Conservation (phyloP, 2,888 invertebrate species). For the Phortica magna region DNA sequence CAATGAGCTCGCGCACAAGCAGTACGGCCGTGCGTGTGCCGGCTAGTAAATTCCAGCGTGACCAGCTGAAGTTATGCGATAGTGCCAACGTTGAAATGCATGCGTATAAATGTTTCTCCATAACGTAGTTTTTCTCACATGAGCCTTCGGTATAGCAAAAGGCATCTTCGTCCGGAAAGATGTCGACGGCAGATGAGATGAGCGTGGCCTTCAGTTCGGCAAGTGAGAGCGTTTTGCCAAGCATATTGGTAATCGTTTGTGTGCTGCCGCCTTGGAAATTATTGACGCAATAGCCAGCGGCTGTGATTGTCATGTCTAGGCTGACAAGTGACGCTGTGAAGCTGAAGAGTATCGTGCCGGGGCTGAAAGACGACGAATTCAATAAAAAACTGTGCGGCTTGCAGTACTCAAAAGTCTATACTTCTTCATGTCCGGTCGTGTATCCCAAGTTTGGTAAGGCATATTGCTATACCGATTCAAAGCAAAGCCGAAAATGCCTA, state of each 20-base stretch:
- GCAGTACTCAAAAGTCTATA: slow-evolving; percentile 25
- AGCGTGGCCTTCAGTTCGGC: slow-evolving; percentile 72
- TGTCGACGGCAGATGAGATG: slow-evolving; percentile 85
- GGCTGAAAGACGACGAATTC: slow-evolving; percentile 47
- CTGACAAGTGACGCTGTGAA: slow-evolving; percentile 81
- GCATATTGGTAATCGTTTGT: slow-evolving; percentile 71
- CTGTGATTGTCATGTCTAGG: slow-evolving; percentile 80
- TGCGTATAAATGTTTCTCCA: slow-evolving; percentile 87
- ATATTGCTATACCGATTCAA: slow-evolving; percentile 87
- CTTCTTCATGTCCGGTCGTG: slow-evolving; percentile 83
- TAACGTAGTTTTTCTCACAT: slow-evolving; percentile 85
- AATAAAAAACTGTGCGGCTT: slow-evolving; percentile 3
- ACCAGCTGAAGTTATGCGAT: slow-evolving; percentile 90
- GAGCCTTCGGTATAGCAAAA: slow-evolving; percentile 84
- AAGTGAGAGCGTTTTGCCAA: slow-evolving; percentile 72
- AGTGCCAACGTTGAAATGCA: slow-evolving; percentile 87
- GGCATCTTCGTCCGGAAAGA: slow-evolving; percentile 89
- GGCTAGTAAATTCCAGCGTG: slow-evolving; percentile 83
- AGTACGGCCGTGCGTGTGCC: slow-evolving; percentile 77
- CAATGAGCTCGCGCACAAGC: slow-evolving; percentile 75
- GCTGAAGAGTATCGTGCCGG: slow-evolving; percentile 77
- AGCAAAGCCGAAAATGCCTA: slow-evolving; percentile 86
- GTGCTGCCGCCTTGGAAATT: slow-evolving; percentile 77
- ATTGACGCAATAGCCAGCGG: slow-evolving; percentile 75
- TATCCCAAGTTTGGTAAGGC: slow-evolving; percentile 92